Conservation (phyloP, 2,113 vertebrate species). For the Oryzias curvinotus region DNA sequence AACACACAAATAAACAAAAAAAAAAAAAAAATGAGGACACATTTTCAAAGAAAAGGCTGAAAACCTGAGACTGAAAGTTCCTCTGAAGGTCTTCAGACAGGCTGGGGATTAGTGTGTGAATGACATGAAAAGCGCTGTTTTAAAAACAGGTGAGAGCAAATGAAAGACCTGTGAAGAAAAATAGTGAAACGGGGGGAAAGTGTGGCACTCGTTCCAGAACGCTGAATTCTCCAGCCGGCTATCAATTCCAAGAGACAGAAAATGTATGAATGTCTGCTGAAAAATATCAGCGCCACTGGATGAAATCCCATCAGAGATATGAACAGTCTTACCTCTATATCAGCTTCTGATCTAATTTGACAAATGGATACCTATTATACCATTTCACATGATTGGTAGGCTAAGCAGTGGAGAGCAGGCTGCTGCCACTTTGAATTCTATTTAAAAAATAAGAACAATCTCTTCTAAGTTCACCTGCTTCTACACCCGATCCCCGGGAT, state of each 20-base stretch:
- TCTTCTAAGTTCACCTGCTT: conserved; percentile 31
- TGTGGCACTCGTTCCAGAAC: conserved; percentile 28
- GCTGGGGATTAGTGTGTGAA: conserved; percentile 15
- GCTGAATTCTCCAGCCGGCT: conserved; percentile 22
- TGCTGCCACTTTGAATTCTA: conserved; percentile 61
- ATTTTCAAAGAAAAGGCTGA: not conserved
- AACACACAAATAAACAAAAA: not conserved
- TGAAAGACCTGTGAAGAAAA: conserved; percentile 23
- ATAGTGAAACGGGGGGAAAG: conserved; percentile 24
- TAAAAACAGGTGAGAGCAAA: not conserved
- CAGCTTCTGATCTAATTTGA: conserved; percentile 72
- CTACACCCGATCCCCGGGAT: conserved; percentile 38
- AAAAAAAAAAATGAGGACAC: not conserved
- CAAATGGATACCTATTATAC: conserved; percentile 67
- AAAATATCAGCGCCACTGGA: conserved; percentile 56
- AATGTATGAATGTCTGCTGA: conserved; percentile 61
- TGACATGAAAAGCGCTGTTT: conserved; percentile 7
- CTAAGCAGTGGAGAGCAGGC: conserved; percentile 29
- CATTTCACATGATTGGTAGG: conserved; percentile 53
- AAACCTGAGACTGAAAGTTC: not conserved
- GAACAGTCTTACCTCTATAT: conserved; percentile 61
- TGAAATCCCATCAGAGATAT: conserved; percentile 59
- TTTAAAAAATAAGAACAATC: conserved; percentile 37
- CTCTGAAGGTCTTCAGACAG: conserved; percentile 10
- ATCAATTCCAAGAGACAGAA: conserved; percentile 52